Percentiles rank a stretch among this genome's conserved stretches.
These are phyloP conservation scores for Leptopilina myrica DNA, from an alignment of 2,888 invertebrate species.

Conservation along the genomic window DNA sequence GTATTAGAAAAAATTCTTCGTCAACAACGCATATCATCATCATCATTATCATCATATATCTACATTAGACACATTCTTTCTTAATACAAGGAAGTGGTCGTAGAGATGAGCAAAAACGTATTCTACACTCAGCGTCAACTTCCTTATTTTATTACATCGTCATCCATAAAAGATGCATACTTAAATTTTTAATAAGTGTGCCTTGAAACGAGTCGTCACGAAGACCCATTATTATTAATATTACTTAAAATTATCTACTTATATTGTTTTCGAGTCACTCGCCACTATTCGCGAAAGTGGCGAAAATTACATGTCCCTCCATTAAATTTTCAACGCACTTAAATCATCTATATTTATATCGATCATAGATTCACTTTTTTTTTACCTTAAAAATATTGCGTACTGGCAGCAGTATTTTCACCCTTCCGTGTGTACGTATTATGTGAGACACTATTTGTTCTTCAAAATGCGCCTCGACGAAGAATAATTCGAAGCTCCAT, in stretches of 20 bases:
- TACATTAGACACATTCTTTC: slow-evolving; percentile 69
- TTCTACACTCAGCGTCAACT: slow-evolving; percentile 20
- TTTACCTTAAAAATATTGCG: slow-evolving; percentile 62
- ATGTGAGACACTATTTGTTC: background rate
- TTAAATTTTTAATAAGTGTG: slow-evolving; percentile 29
- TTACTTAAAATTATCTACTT: slow-evolving; percentile 9
- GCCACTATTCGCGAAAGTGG: slow-evolving; percentile 7
- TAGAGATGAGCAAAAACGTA: slow-evolving; percentile 8
- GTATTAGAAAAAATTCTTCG: slow-evolving; percentile 73
- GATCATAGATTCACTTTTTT: slow-evolving; percentile 26
- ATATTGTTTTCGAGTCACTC: background rate
- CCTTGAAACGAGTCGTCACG: slow-evolving; percentile 4
- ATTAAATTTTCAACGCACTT: slow-evolving; percentile 40
- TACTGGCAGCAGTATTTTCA: slow-evolving; percentile 69
- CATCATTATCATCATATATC: slow-evolving; percentile 61
- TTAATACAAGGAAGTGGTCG: slow-evolving; percentile 51
- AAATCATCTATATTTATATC: slow-evolving; percentile 23
- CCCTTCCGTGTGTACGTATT: slow-evolving; percentile 54
- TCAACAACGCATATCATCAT: slow-evolving; percentile 67
- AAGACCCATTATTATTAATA: slow-evolving; percentile 19
- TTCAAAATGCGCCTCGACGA: slow-evolving; percentile 2
- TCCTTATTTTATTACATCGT: slow-evolving; percentile 41
- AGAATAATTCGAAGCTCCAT: slow-evolving; percentile 9
- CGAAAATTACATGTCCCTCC: slow-evolving; percentile 8
- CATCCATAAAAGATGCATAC: slow-evolving; percentile 20